Evolutionary conservation across 2,888 invertebrate species (phyloP), one percentile per base, ranked within the genome.

Genomic region (Orthosia incerta): DNA sequence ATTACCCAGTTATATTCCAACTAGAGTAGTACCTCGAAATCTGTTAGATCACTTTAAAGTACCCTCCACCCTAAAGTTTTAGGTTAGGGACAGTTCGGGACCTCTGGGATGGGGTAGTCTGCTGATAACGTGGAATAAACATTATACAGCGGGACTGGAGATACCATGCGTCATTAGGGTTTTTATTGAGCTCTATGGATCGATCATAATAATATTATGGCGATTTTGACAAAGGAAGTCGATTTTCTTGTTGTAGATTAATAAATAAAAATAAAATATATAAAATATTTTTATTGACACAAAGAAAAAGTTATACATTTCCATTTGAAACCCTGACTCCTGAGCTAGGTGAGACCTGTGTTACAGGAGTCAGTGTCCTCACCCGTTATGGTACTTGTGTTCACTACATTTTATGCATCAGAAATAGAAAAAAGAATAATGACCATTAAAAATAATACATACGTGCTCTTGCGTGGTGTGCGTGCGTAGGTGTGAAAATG

Each of bases 1-100:
- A 86, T 86, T 87, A 89, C 83, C 75, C 83, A 86, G 88, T 86
- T 89, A 89, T 87, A 88, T 83, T 90, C 85, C 83, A n/a, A 60
- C 60, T 84, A 83, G 79, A 76, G 79, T 77, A 76, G 83, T 78
- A 88, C 87, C 86, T 89, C 88, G 88, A 90, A 91, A 92, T 92
- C 93, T 91, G 92, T 92, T 91, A 91, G 91, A 92, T 92, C 92
- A 91, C 91, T 91, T 91, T 89, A 90, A 89, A 91, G 88, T 89
- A 88, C 89, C 89, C 88, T 89, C 84, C 81, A 90, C 91, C 92
- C 91, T 81, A 92, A 92, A 92, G 91, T 92, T 92, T 91, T 89
- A 89, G 92, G 91, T 88, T 87, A 84, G 87, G 89, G 84, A 87
- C 87, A 84, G 83, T 85, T 85, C 78, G 84, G 87, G 88, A 88